A percentile compares a stretch with the other conserved stretches of the same genome.
Evolutionary conservation across 2,888 invertebrate genomes (phyloP).

Genomic region (Orchesellides sinensis): DNA sequence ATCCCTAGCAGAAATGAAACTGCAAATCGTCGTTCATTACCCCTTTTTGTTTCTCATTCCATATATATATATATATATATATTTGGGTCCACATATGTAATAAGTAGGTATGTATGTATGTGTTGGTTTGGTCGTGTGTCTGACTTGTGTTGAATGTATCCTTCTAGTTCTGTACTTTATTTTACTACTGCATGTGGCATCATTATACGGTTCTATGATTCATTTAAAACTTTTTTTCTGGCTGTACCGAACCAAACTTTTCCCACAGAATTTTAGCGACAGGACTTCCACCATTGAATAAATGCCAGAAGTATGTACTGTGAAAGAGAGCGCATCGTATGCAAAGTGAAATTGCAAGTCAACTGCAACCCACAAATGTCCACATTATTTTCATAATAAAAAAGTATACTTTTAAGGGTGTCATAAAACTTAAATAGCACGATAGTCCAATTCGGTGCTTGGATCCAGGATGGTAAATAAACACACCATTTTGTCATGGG

Average conservation of each 20-base stretch:
- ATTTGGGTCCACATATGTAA: background rate
- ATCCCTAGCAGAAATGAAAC: slow-evolving; percentile 36
- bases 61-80: background rate
- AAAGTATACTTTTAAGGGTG: slow-evolving; percentile 27
- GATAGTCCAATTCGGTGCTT: slow-evolving; percentile 12
- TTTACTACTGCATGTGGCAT: slow-evolving; percentile 11
- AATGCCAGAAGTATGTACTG: background rate
- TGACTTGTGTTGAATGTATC: slow-evolving; percentile 48
- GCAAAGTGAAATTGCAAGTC: slow-evolving; percentile 5
- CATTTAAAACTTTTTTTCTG: slow-evolving; percentile 44
- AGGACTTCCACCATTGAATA: background rate
- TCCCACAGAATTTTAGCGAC: slow-evolving; percentile 27
- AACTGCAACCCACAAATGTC: slow-evolving; percentile 40
- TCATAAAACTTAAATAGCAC: slow-evolving; percentile 39
- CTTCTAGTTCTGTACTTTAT: too few species aligned
- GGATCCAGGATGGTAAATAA: too few species aligned
- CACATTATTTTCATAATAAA: slow-evolving; percentile 36
- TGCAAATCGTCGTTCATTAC: slow-evolving; percentile 65
- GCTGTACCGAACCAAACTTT: slow-evolving; percentile 17
- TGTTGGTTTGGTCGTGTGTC: slow-evolving; percentile 55
- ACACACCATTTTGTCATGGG: slow-evolving; percentile 45
- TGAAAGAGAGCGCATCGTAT: background rate
- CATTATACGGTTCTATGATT: slow-evolving; percentile 18
- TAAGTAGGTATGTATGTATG: slow-evolving; percentile 21
- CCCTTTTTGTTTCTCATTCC: slow-evolving; percentile 38